Evolutionary conservation across 1,140 invertebrate genomes (phyloP).

Genomic region (Heliothis virescens): DNA sequence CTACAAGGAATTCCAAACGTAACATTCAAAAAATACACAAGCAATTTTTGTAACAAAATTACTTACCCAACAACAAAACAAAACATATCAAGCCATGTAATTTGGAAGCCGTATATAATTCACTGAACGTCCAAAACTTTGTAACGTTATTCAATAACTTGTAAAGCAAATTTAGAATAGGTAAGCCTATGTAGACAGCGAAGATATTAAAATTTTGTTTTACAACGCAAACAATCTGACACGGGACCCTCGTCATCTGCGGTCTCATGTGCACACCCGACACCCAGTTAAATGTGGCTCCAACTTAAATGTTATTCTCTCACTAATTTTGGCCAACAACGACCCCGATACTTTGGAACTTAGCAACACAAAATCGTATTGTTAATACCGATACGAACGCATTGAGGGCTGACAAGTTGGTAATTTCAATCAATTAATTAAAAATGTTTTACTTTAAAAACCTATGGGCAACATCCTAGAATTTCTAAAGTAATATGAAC

Average conservation of each 20-base stretch:
- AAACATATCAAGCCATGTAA: conserved; percentile 6
- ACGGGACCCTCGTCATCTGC: conserved; percentile 60
- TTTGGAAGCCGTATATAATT: conserved; percentile 2
- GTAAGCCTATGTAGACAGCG: conserved; percentile 50
- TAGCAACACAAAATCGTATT: conserved; percentile 2
- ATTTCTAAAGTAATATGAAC: not conserved
- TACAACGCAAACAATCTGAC: conserved; percentile 55
- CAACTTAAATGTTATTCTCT: conserved; percentile 53
- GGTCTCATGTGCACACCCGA: conserved; percentile 59
- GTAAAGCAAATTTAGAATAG: conserved; percentile 45
- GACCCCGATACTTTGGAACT: not conserved
- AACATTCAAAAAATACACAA: not conserved
- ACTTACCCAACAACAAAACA: not conserved
- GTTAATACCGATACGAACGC: not conserved
- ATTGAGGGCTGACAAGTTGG: conserved; percentile 4
- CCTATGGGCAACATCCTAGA: conserved; percentile 16
- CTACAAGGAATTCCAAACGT: not conserved
- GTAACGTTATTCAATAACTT: conserved; percentile 41
- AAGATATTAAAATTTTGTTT: conserved; percentile 64
- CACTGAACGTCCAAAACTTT: conserved; percentile 28
- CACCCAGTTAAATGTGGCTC: conserved; percentile 56
- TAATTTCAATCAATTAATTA: conserved; percentile 12
- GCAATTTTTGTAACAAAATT: not conserved
- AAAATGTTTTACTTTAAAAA: conserved; percentile 23
- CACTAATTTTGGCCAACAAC: conserved; percentile 32